phyloP scores from a whole-genome alignment of 2,797 vertebrate species.

The Eospalax fontanierii region DNA sequence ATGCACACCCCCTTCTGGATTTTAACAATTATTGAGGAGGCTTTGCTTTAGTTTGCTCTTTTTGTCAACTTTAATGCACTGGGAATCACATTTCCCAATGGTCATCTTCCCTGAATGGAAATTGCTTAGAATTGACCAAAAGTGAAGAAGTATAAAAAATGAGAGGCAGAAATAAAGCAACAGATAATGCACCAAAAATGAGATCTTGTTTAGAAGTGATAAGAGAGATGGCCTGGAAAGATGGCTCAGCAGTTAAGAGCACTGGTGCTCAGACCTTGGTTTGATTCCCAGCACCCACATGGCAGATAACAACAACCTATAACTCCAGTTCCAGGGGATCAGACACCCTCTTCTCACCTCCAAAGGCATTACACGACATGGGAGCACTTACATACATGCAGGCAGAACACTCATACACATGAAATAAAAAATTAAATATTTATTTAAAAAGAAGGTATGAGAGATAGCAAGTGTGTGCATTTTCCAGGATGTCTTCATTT shows the following conservation, averaged over 20 bases:
- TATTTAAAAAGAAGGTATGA: neutral
- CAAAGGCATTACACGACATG: too few relatives aligned
- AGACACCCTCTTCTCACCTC: too few relatives aligned
- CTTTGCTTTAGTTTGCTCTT: slow-evolving; percentile 6
- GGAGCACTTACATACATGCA: too few relatives aligned
- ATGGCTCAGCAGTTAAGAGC: too few relatives aligned
- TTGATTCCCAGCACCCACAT: too few relatives aligned
- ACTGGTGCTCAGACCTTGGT: too few relatives aligned
- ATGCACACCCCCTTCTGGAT: neutral
- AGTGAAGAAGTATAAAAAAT: slow-evolving; percentile 10
- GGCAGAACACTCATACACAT: too few relatives aligned
- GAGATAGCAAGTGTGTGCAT: neutral
- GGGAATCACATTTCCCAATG: neutral
- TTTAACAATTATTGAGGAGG: slow-evolving; percentile 24
- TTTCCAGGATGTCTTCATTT: neutral
- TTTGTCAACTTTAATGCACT: neutral
- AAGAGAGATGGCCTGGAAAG: neutral
- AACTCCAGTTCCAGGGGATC: too few relatives aligned
- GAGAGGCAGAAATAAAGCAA: slow-evolving; percentile 37
- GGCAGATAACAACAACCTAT: too few relatives aligned
- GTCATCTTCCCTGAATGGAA: slow-evolving; percentile 17
- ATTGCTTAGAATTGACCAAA: slow-evolving; percentile 46
- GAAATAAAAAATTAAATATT: too few relatives aligned
- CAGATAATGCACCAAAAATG: slow-evolving; percentile 11
- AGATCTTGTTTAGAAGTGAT: slow-evolving; percentile 20